phyloP scores from a whole-genome alignment of 2,113 vertebrate species.

The Pao palembangensis region DNA sequence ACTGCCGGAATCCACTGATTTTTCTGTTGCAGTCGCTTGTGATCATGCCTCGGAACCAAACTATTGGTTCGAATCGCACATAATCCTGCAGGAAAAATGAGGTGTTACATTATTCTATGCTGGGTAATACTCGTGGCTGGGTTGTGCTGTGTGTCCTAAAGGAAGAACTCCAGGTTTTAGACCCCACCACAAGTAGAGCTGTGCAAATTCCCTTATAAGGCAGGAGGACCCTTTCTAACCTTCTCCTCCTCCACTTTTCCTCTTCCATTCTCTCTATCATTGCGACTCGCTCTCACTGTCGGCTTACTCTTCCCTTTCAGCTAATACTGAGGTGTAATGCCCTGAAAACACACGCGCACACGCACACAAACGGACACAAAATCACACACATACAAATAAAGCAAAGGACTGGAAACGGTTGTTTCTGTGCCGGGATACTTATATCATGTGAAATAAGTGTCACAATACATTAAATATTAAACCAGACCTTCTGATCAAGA shows the following conservation, averaged over 20 bases:
- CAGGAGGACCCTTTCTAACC: slow-evolving; percentile 62
- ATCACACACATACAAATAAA: slow-evolving; percentile 16
- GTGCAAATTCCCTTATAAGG: slow-evolving; percentile 75
- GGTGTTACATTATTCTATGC: slow-evolving; percentile 17
- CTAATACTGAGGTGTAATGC: slow-evolving; percentile 23
- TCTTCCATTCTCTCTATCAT: slow-evolving; percentile 29
- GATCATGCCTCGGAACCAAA: slow-evolving; percentile 9
- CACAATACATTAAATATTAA: slow-evolving; percentile 17
- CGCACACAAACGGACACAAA: slow-evolving; percentile 10
- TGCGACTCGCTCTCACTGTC: slow-evolving; percentile 37
- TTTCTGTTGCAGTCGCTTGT: slow-evolving; percentile 4
- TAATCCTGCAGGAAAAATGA: slow-evolving; percentile 17
- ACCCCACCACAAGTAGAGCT: slow-evolving; percentile 55
- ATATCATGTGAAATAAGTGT: background rate
- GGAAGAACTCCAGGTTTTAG: slow-evolving; percentile 49
- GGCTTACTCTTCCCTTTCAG: slow-evolving; percentile 34
- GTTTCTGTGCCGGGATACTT: background rate
- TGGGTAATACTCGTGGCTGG: slow-evolving; percentile 17
- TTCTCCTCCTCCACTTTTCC: slow-evolving; percentile 33
- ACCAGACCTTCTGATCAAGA: slow-evolving; percentile 30
- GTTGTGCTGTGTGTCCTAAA: slow-evolving; percentile 28
- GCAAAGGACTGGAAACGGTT: slow-evolving; percentile 8
- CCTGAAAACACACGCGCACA: slow-evolving; percentile 20
- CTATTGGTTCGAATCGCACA: slow-evolving; percentile 22
- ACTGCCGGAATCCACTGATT: background rate